These are phyloP conservation scores for Sturmia bella DNA, from an alignment of 2,888 invertebrate species.

Conservation along the genomic window DNA sequence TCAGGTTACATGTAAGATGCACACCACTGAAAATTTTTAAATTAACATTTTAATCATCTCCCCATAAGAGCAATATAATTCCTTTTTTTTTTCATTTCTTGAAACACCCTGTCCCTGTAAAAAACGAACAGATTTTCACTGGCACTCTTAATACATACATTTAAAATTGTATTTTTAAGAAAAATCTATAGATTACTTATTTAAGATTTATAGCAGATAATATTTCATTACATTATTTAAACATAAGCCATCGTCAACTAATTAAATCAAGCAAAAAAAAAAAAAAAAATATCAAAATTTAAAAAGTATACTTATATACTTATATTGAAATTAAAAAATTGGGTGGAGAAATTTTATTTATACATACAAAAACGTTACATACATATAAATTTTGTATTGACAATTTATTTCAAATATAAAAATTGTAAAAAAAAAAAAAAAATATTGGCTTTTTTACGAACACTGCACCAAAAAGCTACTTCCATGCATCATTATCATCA, in stretches of 20 bases:
- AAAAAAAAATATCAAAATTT: slow-evolving; percentile 35
- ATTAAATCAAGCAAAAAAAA: slow-evolving; percentile 22
- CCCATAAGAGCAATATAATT: background rate
- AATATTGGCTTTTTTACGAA: slow-evolving; percentile 34
- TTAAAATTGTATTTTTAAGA: slow-evolving; percentile 41
- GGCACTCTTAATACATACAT: slow-evolving; percentile 51
- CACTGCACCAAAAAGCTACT: slow-evolving; percentile 52
- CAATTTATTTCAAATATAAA: slow-evolving; percentile 40
- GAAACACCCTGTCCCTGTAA: background rate
- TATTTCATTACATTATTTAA: slow-evolving; percentile 31
- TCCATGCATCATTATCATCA: background rate
- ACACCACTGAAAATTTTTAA: too few species aligned
- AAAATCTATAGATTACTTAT: slow-evolving; percentile 40
- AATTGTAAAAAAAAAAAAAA: slow-evolving; percentile 7
- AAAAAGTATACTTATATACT: too few species aligned
- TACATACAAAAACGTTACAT: slow-evolving; percentile 37
- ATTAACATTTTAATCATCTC: too few species aligned
- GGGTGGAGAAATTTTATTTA: slow-evolving; percentile 80
- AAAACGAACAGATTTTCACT: slow-evolving; percentile 13
- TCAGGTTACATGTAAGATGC: too few species aligned
- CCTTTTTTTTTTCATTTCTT: slow-evolving; percentile 1
- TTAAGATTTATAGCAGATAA: slow-evolving; percentile 30
- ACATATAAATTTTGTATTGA: slow-evolving; percentile 36
- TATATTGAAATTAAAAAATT: slow-evolving; percentile 76
- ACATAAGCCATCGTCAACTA: slow-evolving; percentile 40